Percentiles rank a stretch among this genome's conserved stretches.
These are phyloP conservation scores for Drosophila lowei DNA, from an alignment of 1,140 invertebrate species.

Conservation along the genomic window DNA sequence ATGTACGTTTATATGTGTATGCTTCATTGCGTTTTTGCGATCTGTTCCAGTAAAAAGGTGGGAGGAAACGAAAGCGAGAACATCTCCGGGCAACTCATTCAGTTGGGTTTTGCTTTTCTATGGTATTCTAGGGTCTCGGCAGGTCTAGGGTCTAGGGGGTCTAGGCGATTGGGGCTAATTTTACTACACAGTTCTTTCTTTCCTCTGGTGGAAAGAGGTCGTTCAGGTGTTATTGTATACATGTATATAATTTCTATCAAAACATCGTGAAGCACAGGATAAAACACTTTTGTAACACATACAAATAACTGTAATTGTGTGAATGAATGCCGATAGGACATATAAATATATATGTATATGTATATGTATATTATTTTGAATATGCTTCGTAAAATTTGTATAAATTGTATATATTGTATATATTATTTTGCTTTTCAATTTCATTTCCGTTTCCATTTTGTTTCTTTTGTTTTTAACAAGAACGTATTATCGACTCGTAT, in stretches of 20 bases:
- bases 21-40: neutral
- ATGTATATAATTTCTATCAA: conserved; percentile 71
- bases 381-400: conserved; percentile 75
- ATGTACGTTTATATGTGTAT: conserved; percentile 19
- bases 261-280: conserved; percentile 47
- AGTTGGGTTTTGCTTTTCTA: neutral
- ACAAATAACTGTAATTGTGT: conserved; percentile 67
- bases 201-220: neutral
- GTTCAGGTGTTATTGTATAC: conserved; percentile 25
- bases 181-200: conserved; percentile 8
- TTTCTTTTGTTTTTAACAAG: conserved; percentile 53
- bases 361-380: conserved; percentile 55
- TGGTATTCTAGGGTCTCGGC: neutral
- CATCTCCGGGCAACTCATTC: neutral
- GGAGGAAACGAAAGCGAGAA: neutral
- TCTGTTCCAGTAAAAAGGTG: too few relatives aligned
- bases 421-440: conserved; percentile 54
- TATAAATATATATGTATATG: conserved; percentile 64
- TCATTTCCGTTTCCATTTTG: conserved; percentile 23
- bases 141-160: too few relatives aligned
- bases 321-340: conserved; percentile 51
- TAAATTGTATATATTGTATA: conserved; percentile 67
- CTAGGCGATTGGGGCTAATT: neutral
- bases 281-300: conserved; percentile 57
- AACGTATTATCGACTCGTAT: conserved; percentile 66